Conservation (phyloP, 2,888 invertebrate species). For the Blomia tropicalis region DNA sequence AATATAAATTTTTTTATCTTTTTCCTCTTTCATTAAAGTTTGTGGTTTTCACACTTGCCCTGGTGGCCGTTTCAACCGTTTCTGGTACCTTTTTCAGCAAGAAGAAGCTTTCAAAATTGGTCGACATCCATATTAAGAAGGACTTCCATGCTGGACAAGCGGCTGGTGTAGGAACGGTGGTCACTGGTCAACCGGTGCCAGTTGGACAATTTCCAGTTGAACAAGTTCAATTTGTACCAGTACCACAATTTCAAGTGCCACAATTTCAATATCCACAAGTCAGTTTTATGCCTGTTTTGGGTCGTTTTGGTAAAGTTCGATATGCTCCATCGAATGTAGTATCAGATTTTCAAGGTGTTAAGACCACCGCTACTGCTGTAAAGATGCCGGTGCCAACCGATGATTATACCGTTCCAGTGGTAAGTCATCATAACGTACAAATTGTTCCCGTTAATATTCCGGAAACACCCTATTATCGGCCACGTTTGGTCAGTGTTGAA, state of each 20-base stretch:
- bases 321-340: too few relatives aligned
- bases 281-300: too few relatives aligned
- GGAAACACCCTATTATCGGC: not conserved
- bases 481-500: conserved; percentile 1
- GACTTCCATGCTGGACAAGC: not conserved
- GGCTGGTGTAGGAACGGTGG: not conserved
- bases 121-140: not conserved
- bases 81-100: conserved; percentile 6
- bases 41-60: not conserved
- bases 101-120: not conserved
- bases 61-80: not conserved
- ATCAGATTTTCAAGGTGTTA: too few relatives aligned
- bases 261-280: too few relatives aligned
- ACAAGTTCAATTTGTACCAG: too few relatives aligned
- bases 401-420: not conserved
- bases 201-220: not conserved
- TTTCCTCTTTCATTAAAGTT: not conserved
- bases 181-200: not conserved
- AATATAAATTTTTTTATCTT: not conserved
- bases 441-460: not conserved
- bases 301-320: too few relatives aligned
- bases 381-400: too few relatives aligned
- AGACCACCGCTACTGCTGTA: too few relatives aligned
- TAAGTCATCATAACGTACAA: not conserved
- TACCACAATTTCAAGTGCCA: too few relatives aligned